A percentile compares a stretch with the other conserved stretches of the same genome.
Conservation (phyloP, 2,797 vertebrate genomes). For the Amazonetta brasiliensis region DNA sequence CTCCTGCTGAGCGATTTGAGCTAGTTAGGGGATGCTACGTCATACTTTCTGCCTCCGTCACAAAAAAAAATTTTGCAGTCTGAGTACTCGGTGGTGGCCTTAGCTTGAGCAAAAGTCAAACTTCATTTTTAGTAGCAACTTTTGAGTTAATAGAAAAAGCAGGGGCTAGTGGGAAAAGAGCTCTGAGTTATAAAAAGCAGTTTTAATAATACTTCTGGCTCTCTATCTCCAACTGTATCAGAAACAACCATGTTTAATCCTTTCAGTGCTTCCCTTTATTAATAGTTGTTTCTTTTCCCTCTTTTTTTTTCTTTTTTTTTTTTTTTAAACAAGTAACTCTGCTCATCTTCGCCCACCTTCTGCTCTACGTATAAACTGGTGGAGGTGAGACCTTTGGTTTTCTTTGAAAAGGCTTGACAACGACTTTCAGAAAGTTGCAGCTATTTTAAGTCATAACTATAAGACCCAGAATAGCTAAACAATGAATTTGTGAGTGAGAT, state of each 20-base stretch:
- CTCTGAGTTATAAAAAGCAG: not conserved
- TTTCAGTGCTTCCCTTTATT: not conserved
- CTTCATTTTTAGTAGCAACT: not conserved
- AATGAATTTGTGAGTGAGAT: not conserved
- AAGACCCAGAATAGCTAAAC: not conserved
- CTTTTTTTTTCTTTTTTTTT: too few relatives aligned
- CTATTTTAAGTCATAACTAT: not conserved
- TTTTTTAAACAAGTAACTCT: not conserved
- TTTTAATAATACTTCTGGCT: not conserved
- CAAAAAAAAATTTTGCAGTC: fast-evolving
- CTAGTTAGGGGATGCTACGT: not conserved
- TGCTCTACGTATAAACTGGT: not conserved
- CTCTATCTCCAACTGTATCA: not conserved
- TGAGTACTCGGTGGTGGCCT: fast-evolving
- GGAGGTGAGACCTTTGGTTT: not conserved
- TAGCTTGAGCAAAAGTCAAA: not conserved
- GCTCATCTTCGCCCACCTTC: not conserved
- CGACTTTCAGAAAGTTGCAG: not conserved
- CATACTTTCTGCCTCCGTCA: not conserved
- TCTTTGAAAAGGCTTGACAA: not conserved
- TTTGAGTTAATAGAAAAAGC: not conserved
- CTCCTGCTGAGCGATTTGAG: not conserved
- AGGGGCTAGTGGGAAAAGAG: not conserved
- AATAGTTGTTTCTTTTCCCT: not conserved
- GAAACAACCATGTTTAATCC: not conserved